Conservation (phyloP, 2,888 invertebrate species). For the Phaonia tiefii region DNA sequence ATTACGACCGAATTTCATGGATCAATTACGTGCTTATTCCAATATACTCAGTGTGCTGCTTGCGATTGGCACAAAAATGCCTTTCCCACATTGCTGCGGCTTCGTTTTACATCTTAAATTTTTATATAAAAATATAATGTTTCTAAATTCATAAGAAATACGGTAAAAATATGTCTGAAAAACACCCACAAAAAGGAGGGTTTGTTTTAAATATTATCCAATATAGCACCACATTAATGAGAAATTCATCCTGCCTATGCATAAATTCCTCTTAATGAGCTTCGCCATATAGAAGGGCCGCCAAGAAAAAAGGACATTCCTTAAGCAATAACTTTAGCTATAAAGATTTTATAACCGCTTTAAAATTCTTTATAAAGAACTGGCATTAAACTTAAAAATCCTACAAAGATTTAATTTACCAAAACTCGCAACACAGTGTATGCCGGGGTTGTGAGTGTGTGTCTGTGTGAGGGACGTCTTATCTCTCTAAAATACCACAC, state of each 20-base stretch:
- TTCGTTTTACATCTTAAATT: too few species aligned
- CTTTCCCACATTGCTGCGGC: too few species aligned
- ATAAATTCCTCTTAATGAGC: not conserved
- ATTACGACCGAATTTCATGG: too few species aligned
- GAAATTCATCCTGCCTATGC: not conserved
- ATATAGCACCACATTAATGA: not conserved
- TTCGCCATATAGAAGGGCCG: not conserved
- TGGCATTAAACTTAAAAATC: conserved; percentile 5
- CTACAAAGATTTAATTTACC: conserved; percentile 2
- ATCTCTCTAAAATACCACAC: conserved; percentile 21
- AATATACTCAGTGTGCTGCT: too few species aligned
- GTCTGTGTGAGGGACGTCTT: not conserved
- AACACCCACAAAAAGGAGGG: not conserved
- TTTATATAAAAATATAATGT: too few species aligned
- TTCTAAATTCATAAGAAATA: too few species aligned
- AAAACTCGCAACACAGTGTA: not conserved
- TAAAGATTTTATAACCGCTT: not conserved
- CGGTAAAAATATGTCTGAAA: too few species aligned
- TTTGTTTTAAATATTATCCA: not conserved
- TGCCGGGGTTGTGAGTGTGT: not conserved
- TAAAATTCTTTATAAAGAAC: not conserved
- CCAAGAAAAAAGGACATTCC: not conserved
- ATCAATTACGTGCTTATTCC: too few species aligned
- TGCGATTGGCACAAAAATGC: too few species aligned
- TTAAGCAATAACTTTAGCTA: not conserved